Evolutionary conservation across 2,113 vertebrate genomes (phyloP), one percentile per base, ranked within the genome.

Genomic region (Python bivittatus): DNA sequence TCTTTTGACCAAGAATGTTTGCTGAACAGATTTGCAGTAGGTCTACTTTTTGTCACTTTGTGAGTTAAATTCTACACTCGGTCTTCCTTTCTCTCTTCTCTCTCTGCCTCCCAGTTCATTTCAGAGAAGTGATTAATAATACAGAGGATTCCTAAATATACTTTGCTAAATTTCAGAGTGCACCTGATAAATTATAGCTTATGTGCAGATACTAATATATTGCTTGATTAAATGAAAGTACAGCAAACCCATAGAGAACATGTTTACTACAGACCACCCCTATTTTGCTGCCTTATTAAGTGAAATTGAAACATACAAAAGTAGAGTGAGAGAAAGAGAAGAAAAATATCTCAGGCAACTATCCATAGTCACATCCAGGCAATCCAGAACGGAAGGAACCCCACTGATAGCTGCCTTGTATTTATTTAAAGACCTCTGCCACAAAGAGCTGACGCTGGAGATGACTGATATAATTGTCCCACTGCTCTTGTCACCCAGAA

Each of bases 161-260:
- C 86, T 93, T 53, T 8, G 83, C 42, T 33, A 88, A 53, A 90
- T 88, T 84, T 94, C 72, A 90, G 61, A 85, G 89, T 7, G 4
- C 38, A 7, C 72, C 38, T 64, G 88, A 93, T 91, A 88, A 90
- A 92, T 92, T 93, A 92, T 84, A 92, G 91, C 84, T 48, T 92
- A 86, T 87, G 91, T n/a, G 25, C 42, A 86, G 72, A 86, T 68
- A 72, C 89, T 93, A 92, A 93, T 92, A 68, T 42, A 91, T 86
- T 92, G 84, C 90, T 94, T 88, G 84, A 89, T 95, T 79, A 89
- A 79, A 88, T 94, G 91, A 58, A 89, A n/a, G 88, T 61, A 89
- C 25, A 86, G 79, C 83, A 84, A 91, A 89, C 33, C 48, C 7
- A 60, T 20, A 85, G 86, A 33, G n/a, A 64, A 64, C 11, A 5